Conservation (phyloP, 2,113 vertebrate genomes). For the Athene cunicularia region DNA sequence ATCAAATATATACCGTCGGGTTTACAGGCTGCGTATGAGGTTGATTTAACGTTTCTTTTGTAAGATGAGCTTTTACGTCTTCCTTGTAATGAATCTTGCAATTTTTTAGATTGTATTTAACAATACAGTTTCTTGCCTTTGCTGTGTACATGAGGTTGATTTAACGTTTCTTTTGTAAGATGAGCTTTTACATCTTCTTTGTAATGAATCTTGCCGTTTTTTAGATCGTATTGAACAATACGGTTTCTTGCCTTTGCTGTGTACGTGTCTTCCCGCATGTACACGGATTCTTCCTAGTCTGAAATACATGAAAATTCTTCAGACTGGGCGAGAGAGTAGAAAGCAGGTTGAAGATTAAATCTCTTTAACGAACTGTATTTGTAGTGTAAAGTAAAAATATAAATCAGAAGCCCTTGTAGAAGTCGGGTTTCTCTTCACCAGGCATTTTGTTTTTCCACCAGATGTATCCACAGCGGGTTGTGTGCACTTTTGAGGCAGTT, state of each 20-base stretch:
- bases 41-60: background rate
- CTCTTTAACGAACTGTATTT: background rate
- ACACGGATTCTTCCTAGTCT: background rate
- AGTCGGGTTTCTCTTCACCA: background rate
- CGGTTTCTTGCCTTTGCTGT: background rate
- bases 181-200: background rate
- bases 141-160: background rate
- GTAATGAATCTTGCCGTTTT: background rate
- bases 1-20: background rate
- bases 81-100: background rate
- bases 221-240: background rate
- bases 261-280: background rate
- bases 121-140: background rate
- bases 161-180: background rate
- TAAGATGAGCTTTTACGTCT: background rate
- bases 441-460: background rate
- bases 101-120: background rate
- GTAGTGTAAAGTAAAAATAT: background rate
- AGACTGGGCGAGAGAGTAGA: background rate
- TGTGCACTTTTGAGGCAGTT: background rate
- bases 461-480: background rate
- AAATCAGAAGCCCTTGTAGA: background rate
- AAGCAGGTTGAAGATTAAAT: background rate
- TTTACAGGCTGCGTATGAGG: background rate
- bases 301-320: background rate